Conservation (phyloP, 2,888 invertebrate species). For the Macrosiphum euphorbiae region DNA sequence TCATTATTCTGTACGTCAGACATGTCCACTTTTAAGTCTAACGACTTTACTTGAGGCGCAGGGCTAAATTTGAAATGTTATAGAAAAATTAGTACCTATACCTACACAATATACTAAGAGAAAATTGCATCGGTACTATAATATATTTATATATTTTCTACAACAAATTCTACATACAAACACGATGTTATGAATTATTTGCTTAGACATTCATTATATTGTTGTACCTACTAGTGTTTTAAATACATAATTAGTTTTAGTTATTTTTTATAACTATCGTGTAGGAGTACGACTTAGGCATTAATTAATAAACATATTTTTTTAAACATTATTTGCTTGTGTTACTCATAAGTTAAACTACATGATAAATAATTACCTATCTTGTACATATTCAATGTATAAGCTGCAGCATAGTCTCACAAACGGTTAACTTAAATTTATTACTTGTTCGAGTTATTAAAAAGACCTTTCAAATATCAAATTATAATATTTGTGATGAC, state of each 20-base stretch:
- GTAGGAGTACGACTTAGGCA: neutral
- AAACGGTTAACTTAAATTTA: neutral
- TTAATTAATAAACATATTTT: neutral
- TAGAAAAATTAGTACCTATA: neutral
- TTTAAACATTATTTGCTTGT: neutral
- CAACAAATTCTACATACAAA: neutral
- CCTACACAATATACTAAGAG: neutral
- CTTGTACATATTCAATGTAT: neutral
- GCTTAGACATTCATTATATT: neutral
- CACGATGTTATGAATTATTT: neutral
- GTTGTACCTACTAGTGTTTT: neutral
- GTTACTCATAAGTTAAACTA: neutral
- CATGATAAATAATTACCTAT: neutral
- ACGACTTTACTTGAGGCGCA: neutral
- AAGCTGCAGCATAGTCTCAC: neutral
- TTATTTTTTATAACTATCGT: neutral
- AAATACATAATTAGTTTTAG: neutral
- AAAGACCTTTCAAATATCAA: neutral
- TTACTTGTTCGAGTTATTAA: neutral
- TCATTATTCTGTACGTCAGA: neutral
- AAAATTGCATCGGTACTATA: neutral
- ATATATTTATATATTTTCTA: neutral
- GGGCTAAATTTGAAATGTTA: neutral
- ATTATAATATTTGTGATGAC: neutral
- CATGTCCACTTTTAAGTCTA: slow-evolving; percentile 39